Conservation (phyloP, 2,888 invertebrate species). For the Gandaritis pyraliata region DNA sequence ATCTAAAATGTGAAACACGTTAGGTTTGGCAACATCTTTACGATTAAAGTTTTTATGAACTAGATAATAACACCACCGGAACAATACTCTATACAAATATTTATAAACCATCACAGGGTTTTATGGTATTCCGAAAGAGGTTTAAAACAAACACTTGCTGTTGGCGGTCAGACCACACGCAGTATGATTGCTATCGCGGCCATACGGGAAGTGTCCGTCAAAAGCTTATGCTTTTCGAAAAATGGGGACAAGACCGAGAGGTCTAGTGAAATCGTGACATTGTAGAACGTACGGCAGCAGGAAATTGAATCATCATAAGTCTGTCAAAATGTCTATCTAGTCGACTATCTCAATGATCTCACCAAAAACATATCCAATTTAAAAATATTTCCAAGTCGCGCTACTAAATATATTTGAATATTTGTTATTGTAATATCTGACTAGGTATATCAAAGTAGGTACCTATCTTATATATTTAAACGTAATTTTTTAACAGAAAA, state of each 20-base stretch:
- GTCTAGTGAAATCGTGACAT: not conserved
- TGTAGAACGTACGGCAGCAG: too few species aligned
- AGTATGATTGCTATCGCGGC: slow-evolving; percentile 41
- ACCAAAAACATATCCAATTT: too few species aligned
- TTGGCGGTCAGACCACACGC: slow-evolving; percentile 59
- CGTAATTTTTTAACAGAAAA: too few species aligned
- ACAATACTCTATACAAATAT: slow-evolving; percentile 49
- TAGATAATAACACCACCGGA: slow-evolving; percentile 37
- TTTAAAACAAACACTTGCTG: slow-evolving; percentile 52
- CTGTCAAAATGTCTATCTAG: too few species aligned
- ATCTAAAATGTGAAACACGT: not conserved
- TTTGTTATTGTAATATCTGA: too few species aligned
- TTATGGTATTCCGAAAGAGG: slow-evolving; percentile 53
- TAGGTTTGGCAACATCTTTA: slow-evolving; percentile 15
- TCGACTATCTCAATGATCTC: too few species aligned
- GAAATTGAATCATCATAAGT: too few species aligned
- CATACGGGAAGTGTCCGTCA: slow-evolving; percentile 39
- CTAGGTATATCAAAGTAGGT: too few species aligned
- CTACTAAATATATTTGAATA: too few species aligned
- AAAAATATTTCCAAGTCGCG: too few species aligned
- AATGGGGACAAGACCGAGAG: slow-evolving; percentile 10
- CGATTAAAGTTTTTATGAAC: slow-evolving; percentile 15
- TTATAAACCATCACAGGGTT: slow-evolving; percentile 48
- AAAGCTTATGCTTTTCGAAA: slow-evolving; percentile 10
- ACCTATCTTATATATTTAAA: too few species aligned